phyloP scores from a whole-genome alignment of 2,113 vertebrate genomes.

The Lagopus leucura region DNA sequence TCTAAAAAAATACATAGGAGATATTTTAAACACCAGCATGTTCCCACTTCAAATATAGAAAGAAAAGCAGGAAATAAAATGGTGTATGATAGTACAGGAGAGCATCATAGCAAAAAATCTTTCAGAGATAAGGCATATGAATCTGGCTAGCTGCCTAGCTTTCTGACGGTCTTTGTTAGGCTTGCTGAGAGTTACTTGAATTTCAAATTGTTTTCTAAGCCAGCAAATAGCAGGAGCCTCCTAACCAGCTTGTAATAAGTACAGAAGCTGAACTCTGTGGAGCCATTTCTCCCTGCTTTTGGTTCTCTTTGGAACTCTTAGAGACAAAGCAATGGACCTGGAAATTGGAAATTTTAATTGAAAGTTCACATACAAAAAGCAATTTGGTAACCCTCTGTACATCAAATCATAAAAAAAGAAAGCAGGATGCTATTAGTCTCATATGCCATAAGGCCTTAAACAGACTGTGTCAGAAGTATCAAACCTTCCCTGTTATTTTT shows the following conservation, averaged over 20 bases:
- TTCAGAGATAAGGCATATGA: background rate
- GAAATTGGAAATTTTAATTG: slow-evolving; percentile 6
- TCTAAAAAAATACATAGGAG: background rate
- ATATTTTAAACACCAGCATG: background rate
- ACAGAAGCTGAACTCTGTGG: background rate
- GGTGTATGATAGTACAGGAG: background rate
- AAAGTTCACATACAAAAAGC: background rate
- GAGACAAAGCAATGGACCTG: background rate
- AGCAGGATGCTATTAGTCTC: background rate
- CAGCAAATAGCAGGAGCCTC: background rate
- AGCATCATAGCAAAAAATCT: background rate
- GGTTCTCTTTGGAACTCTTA: background rate
- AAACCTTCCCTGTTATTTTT: background rate
- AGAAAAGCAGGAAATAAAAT: background rate
- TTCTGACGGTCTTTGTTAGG: background rate
- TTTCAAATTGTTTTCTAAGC: slow-evolving; percentile 30
- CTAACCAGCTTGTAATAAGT: background rate
- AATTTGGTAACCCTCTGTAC: background rate
- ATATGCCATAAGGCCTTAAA: background rate
- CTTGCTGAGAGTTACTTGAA: slow-evolving; percentile 34
- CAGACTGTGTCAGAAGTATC: background rate
- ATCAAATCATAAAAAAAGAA: background rate
- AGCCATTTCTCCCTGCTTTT: background rate
- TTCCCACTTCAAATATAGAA: background rate
- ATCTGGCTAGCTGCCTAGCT: background rate